Evolutionary conservation across 2,797 vertebrate species (phyloP).

Genomic region (Rhynchonycteris naso): DNA sequence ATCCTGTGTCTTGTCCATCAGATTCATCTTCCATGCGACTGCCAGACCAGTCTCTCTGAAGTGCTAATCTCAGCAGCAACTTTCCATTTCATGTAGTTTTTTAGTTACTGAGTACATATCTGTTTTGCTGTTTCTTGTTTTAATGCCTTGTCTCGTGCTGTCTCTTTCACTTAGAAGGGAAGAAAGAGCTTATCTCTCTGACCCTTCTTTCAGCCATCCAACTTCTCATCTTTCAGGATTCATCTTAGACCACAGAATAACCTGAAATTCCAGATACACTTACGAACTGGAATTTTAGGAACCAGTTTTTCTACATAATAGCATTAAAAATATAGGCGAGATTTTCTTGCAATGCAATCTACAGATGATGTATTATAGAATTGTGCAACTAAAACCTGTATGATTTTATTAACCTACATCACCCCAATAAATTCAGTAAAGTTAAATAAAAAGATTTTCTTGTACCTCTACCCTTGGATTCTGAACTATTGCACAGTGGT

Average conservation of each 20-base stretch:
- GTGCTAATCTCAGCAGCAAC: conserved; percentile 26
- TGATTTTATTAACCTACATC: too few relatives aligned
- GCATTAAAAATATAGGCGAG: not conserved
- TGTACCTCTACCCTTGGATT: not conserved
- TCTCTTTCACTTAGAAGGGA: not conserved
- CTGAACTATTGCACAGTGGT: not conserved
- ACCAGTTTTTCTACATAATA: not conserved
- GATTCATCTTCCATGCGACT: not conserved
- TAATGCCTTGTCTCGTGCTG: not conserved
- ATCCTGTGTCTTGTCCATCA: conserved; percentile 17
- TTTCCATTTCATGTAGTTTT: not conserved
- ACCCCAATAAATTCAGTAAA: too few relatives aligned
- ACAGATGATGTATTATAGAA: too few relatives aligned
- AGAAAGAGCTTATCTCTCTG: not conserved
- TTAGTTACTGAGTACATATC: not conserved
- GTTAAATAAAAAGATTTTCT: too few relatives aligned
- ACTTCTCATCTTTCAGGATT: conserved; percentile 21
- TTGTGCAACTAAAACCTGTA: too few relatives aligned
- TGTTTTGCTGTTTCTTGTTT: conserved; percentile 21
- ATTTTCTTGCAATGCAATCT: not conserved
- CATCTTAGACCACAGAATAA: conserved; percentile 8
- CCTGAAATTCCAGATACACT: not conserved
- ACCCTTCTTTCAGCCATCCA: not conserved
- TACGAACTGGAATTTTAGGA: not conserved
- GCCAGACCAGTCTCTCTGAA: conserved; percentile 11